Conservation (phyloP, 2,113 vertebrate species). For the Scytalopus superciliaris region DNA sequence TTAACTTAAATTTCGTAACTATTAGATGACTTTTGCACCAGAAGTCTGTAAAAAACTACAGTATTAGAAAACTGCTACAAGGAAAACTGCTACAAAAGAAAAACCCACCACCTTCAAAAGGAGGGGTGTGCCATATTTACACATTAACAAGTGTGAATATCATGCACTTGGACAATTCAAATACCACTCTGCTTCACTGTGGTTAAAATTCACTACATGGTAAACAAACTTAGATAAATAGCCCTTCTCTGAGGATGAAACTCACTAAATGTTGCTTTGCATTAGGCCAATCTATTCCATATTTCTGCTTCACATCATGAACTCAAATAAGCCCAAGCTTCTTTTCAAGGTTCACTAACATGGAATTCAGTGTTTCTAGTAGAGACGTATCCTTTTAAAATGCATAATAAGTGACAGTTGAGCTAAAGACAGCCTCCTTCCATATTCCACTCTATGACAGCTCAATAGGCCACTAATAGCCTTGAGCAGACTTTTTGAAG, state of each 20-base stretch:
- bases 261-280: not conserved
- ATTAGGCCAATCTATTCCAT: not conserved
- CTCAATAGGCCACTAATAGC: not conserved
- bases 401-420: not conserved
- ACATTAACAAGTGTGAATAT: not conserved
- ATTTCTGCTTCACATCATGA: not conserved
- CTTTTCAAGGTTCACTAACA: not conserved
- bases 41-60: not conserved
- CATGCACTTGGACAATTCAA: not conserved
- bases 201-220: not conserved
- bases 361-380: not conserved
- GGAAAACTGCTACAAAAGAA: not conserved
- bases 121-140: not conserved
- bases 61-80: not conserved
- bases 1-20: not conserved
- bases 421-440: not conserved
- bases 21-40: not conserved
- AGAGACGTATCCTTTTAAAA: not conserved
- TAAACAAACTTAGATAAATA: not conserved
- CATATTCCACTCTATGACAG: rapidly evolving
- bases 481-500: not conserved
- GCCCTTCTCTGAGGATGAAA: not conserved
- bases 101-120: not conserved
- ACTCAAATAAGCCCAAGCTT: not conserved
- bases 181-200: not conserved